Conservation (phyloP, 2,888 invertebrate genomes). For the Masnerella sp. region DNA sequence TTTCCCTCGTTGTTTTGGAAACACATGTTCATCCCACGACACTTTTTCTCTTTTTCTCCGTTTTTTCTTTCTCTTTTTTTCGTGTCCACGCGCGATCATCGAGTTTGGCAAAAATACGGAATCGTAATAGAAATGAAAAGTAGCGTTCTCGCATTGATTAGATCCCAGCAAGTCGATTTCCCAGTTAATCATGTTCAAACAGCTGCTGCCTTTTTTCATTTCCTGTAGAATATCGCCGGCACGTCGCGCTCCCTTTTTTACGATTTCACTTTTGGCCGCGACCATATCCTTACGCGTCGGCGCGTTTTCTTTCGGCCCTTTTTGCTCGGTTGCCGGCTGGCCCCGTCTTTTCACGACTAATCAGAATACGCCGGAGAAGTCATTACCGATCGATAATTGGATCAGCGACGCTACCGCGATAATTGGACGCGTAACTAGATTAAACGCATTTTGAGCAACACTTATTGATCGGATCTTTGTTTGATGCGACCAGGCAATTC, state of each 20-base stretch:
- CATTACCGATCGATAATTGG: slow-evolving; percentile 3
- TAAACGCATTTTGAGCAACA: slow-evolving; percentile 27
- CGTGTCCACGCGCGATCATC: too few relatives aligned
- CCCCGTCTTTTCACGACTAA: too few relatives aligned
- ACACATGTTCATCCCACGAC: too few relatives aligned
- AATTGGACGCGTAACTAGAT: slow-evolving; percentile 21
- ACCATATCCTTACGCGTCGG: too few relatives aligned
- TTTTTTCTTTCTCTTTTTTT: too few relatives aligned
- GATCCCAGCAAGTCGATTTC: slow-evolving; percentile 30
- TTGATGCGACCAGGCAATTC: slow-evolving; percentile 41
- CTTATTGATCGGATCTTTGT: slow-evolving; percentile 39
- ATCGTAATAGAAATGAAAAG: slow-evolving; percentile 16
- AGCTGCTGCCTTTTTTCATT: slow-evolving; percentile 54
- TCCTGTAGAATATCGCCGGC: slow-evolving; percentile 35
- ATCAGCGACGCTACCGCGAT: slow-evolving; percentile 15
- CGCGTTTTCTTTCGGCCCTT: slow-evolving; percentile 38
- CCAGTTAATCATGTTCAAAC: slow-evolving; percentile 40
- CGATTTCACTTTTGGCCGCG: slow-evolving; percentile 7
- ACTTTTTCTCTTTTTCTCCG: too few relatives aligned
- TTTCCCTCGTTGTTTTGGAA: too few relatives aligned
- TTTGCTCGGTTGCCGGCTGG: too few relatives aligned
- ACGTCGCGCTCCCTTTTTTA: slow-evolving; percentile 5
- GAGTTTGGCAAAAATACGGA: too few relatives aligned
- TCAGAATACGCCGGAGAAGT: too few relatives aligned
- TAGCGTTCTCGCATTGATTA: slow-evolving; percentile 14